Percentiles rank a stretch among this genome's conserved stretches.
Conservation (phyloP, 64 coral and sea anemone species). For the Montipora efflorescens region DNA sequence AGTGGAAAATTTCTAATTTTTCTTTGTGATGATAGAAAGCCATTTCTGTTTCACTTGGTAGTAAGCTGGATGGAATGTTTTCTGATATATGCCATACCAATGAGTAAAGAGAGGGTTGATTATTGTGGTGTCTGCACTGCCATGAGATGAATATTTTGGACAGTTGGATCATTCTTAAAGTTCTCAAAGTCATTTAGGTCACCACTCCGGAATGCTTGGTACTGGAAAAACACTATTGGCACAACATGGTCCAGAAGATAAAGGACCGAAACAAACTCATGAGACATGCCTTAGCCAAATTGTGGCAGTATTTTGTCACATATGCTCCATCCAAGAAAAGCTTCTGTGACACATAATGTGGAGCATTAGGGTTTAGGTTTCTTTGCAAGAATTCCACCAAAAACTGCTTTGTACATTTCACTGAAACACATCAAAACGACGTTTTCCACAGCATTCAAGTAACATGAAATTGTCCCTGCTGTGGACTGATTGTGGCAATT, state of each 20-base stretch:
- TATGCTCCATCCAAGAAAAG: slow-evolving; percentile 29
- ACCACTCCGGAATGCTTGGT: slow-evolving; percentile 15
- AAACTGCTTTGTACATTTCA: slow-evolving; percentile 18
- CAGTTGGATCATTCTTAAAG: slow-evolving; percentile 5
- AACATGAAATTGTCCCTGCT: slow-evolving; percentile 39
- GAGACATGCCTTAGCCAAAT: slow-evolving; percentile 8
- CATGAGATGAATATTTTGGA: slow-evolving; percentile 33
- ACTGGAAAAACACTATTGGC: slow-evolving; percentile 34
- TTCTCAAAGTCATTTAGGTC: slow-evolving; percentile 1
- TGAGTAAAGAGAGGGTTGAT: slow-evolving; percentile 46
- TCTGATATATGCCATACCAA: slow-evolving; percentile 13
- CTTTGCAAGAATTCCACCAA: slow-evolving; percentile 35
- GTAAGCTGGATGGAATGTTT: not conserved
- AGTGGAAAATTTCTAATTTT: slow-evolving; percentile 36
- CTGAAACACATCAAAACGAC: not conserved
- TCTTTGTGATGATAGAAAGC: slow-evolving; percentile 23
- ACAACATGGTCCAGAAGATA: slow-evolving; percentile 47
- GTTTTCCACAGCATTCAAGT: slow-evolving; percentile 31
- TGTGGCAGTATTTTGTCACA: slow-evolving; percentile 12
- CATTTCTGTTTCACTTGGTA: slow-evolving; percentile 12
- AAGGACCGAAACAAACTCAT: slow-evolving; percentile 17
- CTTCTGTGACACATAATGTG: slow-evolving; percentile 23
- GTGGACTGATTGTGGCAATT: slow-evolving; percentile 3
- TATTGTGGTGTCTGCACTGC: slow-evolving; percentile 33
- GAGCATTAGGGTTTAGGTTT: slow-evolving; percentile 10